Percentiles rank a stretch among this genome's conserved stretches.
phyloP scores from a whole-genome alignment of 2,888 invertebrate species.

The Ptilodon capucinus region DNA sequence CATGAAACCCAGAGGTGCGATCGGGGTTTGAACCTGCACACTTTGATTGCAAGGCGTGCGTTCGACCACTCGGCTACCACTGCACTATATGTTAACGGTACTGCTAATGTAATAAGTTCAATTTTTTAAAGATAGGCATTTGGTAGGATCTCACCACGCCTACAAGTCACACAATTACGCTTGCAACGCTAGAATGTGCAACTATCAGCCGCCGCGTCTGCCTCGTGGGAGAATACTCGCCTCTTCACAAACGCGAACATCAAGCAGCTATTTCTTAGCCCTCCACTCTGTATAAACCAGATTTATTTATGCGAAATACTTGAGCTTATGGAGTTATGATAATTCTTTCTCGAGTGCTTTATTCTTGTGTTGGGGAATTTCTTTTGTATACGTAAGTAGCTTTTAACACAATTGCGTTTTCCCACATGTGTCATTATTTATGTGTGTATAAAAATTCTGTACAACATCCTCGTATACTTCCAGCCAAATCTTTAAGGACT shows the following conservation, averaged over 20 bases:
- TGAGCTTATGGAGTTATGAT: slow-evolving; percentile 14
- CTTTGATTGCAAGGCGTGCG: too few relatives aligned
- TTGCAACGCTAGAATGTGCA: slow-evolving; percentile 31
- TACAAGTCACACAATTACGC: slow-evolving; percentile 36
- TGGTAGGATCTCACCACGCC: slow-evolving; percentile 10
- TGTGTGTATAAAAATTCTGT: too few relatives aligned
- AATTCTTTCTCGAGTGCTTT: neutral
- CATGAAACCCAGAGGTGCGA: too few relatives aligned
- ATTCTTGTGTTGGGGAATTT: neutral
- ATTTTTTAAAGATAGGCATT: too few relatives aligned
- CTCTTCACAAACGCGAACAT: slow-evolving; percentile 25
- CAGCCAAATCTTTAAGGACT: too few relatives aligned
- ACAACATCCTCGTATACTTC: too few relatives aligned
- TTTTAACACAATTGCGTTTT: neutral
- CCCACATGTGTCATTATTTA: too few relatives aligned
- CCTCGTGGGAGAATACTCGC: slow-evolving; percentile 38
- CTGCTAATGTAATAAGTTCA: too few relatives aligned
- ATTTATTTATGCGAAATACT: slow-evolving; percentile 50
- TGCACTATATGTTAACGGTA: too few relatives aligned
- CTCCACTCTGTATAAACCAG: slow-evolving; percentile 42
- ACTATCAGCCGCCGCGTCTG: slow-evolving; percentile 28
- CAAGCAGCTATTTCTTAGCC: slow-evolving; percentile 33
- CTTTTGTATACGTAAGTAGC: neutral
- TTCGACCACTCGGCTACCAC: too few relatives aligned
- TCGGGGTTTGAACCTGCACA: too few relatives aligned